phyloP scores from a whole-genome alignment of 2,113 vertebrate genomes.

The Oreochromis spilurus region DNA sequence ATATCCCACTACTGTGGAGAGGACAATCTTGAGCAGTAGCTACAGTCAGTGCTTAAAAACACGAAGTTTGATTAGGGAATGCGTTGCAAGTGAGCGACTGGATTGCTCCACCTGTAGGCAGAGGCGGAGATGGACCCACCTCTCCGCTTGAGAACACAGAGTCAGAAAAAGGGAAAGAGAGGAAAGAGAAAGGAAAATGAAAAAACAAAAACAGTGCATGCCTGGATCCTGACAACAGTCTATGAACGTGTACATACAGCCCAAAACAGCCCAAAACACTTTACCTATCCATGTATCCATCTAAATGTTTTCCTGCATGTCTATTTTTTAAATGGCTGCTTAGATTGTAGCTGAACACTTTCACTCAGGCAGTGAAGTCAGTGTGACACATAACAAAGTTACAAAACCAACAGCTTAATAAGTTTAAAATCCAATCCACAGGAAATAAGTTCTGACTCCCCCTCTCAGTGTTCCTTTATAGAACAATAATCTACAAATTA shows the following conservation, averaged over 20 bases:
- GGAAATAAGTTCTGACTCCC: neutral
- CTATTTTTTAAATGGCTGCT: neutral
- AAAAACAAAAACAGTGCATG: neutral
- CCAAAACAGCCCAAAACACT: neutral
- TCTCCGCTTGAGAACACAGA: neutral
- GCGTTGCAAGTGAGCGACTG: accelerated
- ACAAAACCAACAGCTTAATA: neutral
- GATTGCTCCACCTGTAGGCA: neutral
- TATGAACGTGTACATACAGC: neutral
- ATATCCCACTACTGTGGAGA: neutral
- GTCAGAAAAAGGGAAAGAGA: neutral
- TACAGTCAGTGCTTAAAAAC: neutral
- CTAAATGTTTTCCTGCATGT: neutral
- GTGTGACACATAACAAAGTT: neutral
- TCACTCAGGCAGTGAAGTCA: neutral
- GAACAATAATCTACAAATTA: slow-evolving; percentile 28
- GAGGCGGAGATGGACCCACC: neutral
- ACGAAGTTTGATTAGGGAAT: neutral
- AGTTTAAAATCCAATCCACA: neutral
- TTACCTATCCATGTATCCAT: neutral
- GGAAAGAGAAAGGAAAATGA: neutral
- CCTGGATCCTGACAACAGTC: neutral
- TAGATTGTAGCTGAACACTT: neutral
- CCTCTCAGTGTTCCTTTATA: neutral
- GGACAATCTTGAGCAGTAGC: neutral